phyloP scores from a whole-genome alignment of 1,140 invertebrate species.

The Neotoxoptera formosana region DNA sequence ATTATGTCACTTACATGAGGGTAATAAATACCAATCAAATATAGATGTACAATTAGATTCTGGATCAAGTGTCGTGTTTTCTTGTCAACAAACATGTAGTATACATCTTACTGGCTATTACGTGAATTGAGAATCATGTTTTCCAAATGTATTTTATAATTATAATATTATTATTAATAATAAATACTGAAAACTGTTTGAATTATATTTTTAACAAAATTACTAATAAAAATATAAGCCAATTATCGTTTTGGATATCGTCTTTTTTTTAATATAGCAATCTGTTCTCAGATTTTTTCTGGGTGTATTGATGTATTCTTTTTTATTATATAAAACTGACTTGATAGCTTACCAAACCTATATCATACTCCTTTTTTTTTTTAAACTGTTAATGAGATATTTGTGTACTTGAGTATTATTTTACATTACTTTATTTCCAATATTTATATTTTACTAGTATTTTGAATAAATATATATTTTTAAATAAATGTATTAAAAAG shows the following conservation, averaged over 20 bases:
- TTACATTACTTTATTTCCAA: not conserved
- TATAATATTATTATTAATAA: no score
- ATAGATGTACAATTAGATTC: slow-evolving; percentile 22
- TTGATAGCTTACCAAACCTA: not conserved
- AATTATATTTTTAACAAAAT: not conserved
- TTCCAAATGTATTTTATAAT: not conserved
- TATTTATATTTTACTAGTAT: not conserved
- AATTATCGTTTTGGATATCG: not conserved
- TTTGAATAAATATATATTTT: not conserved
- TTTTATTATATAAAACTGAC: not conserved
- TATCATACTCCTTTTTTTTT: not conserved
- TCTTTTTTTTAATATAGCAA: not conserved
- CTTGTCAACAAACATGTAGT: slow-evolving; percentile 49
- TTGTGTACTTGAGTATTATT: not conserved
- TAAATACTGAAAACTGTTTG: not conserved
- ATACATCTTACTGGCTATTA: slow-evolving; percentile 47
- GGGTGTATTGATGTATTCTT: not conserved
- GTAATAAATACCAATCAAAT: slow-evolving; percentile 28
- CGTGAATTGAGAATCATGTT: not conserved
- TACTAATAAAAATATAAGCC: not conserved
- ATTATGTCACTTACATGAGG: slow-evolving; percentile 43
- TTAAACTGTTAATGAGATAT: not conserved
- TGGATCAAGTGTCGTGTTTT: slow-evolving; percentile 36
- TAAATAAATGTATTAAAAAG: not conserved
- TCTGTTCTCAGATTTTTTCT: not conserved